These are phyloP conservation scores for Nephrocerus scutellatus DNA, from an alignment of 2,888 invertebrate species.

Conservation along the genomic window DNA sequence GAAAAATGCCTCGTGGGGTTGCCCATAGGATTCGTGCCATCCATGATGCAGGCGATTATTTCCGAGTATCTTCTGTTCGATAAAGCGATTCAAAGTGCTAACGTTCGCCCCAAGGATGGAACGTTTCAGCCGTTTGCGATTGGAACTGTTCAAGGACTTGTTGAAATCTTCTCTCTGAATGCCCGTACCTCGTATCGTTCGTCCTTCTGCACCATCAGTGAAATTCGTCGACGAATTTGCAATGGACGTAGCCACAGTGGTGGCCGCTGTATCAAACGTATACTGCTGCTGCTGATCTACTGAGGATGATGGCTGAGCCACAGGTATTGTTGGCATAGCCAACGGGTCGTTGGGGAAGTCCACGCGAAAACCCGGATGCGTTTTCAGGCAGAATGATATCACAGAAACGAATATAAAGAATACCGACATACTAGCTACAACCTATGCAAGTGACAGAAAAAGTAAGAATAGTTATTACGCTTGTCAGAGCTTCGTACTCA, in stretches of 20 bases:
- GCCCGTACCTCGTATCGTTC: constrained; percentile 9
- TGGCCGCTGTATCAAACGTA: constrained; percentile 27
- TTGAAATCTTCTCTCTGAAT: constrained; percentile 3
- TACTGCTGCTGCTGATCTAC: constrained; percentile 29
- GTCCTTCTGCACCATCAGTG: background rate
- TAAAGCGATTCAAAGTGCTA: constrained; percentile 31
- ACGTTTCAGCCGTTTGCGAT: constrained; percentile 35
- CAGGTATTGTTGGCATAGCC: constrained; percentile 32
- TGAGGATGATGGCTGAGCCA: background rate
- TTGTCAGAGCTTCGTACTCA: constrained; percentile 39
- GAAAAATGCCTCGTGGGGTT: constrained; percentile 72
- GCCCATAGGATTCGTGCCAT: constrained; percentile 53
- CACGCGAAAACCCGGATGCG: constrained; percentile 79
- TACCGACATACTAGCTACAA: constrained; percentile 84
- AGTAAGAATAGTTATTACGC: background rate
- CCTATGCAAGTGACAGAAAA: constrained; percentile 48
- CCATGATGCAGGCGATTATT: constrained; percentile 35
- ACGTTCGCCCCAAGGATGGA: constrained; percentile 26
- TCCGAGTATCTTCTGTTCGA: constrained; percentile 32
- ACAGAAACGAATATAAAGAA: constrained; percentile 96
- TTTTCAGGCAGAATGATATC: constrained; percentile 92
- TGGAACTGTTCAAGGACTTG: constrained; percentile 16
- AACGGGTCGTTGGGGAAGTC: constrained; percentile 40
- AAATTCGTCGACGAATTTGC: constrained; percentile 15
- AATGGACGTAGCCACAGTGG: constrained; percentile 30